A percentile compares a stretch with the other conserved stretches of the same genome.
These are phyloP conservation scores for Notolepis coatsorum DNA, from an alignment of 2,797 vertebrate species.

Conservation along the genomic window DNA sequence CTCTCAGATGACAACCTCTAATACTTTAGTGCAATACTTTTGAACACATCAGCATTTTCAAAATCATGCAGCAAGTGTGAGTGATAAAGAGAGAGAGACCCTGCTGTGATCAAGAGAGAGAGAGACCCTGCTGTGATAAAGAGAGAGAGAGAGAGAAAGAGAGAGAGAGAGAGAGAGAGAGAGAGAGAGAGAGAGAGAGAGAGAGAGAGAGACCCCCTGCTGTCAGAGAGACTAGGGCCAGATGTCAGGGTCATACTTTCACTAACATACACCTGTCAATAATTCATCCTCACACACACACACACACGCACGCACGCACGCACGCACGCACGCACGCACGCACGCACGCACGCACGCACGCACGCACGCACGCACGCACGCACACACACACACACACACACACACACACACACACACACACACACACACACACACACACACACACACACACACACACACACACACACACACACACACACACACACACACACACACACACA, in stretches of 20 bases:
- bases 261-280: constrained; percentile 59
- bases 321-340: not conserved
- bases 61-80: too few species aligned
- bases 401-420: not conserved
- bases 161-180: too few species aligned
- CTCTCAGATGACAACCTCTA: too few species aligned
- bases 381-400: not conserved
- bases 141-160: too few species aligned
- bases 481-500: too few species aligned
- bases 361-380: not conserved
- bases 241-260: constrained; percentile 58
- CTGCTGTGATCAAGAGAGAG: too few species aligned
- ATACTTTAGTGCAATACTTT: too few species aligned
- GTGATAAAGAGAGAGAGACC: too few species aligned
- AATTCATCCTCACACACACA: constrained; percentile 51
- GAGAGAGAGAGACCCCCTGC: constrained; percentile 43
- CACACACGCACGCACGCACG: not conserved
- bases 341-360: not conserved
- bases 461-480: too few species aligned
- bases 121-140: too few species aligned
- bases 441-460: constrained; percentile 1
- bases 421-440: not conserved
- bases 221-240: constrained; percentile 54
- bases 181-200: too few species aligned
- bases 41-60: too few species aligned